A percentile compares a stretch with the other conserved stretches of the same genome.
These are phyloP conservation scores for Triplophysa yarkandensis DNA, from an alignment of 2,797 vertebrate genomes.

Conservation along the genomic window DNA sequence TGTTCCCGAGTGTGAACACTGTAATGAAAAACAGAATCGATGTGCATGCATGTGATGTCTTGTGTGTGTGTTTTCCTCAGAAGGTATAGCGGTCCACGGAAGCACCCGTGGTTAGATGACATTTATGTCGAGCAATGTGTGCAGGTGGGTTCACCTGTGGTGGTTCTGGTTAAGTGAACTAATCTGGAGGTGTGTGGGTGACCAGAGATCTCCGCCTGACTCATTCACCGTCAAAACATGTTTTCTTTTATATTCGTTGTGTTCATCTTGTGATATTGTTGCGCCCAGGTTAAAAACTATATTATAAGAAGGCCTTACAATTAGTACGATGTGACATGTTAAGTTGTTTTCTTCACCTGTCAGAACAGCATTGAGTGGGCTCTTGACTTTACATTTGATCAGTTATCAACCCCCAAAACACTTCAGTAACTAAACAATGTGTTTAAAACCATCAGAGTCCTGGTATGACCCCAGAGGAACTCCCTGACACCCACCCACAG, in stretches of 20 bases:
- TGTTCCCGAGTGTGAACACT: too few species aligned
- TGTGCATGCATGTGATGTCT: not conserved
- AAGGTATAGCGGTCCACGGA: not conserved
- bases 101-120: not conserved
- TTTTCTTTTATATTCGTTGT: not conserved
- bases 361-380: too few species aligned
- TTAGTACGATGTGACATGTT: too few species aligned
- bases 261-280: slow-evolving; percentile 1
- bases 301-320: not conserved
- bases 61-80: slow-evolving; percentile 1
- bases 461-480: too few species aligned
- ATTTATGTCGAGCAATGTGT: slow-evolving; percentile 5
- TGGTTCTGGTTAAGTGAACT: slow-evolving; percentile 20
- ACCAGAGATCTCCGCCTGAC: slow-evolving; percentile 14
- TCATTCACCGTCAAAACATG: not conserved
- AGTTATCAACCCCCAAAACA: too few species aligned
- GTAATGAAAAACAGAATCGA: too few species aligned
- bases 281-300: not conserved
- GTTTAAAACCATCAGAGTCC: too few species aligned
- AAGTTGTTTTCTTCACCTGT: too few species aligned
- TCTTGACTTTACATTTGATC: too few species aligned
- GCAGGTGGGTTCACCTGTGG: slow-evolving; percentile 8
- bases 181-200: slow-evolving; percentile 28
- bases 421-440: too few species aligned
- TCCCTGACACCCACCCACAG: too few species aligned